Base-by-base conservation (phyloP, 2,888 invertebrate genomes). In the Folsomia manolachei region DNA sequence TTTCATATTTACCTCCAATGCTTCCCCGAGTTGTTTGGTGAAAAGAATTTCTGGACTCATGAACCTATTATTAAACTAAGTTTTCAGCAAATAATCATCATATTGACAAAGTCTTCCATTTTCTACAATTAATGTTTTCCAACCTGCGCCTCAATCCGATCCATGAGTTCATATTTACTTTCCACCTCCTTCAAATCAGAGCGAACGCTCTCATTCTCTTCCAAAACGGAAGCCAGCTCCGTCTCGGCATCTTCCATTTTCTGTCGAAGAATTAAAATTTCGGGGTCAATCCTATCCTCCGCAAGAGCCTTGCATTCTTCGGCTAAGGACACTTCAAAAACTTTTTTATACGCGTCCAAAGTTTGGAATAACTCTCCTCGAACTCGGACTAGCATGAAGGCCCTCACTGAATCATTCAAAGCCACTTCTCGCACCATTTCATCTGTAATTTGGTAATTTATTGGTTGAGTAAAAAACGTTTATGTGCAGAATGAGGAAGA, bases 281-380 rank as follows among this genome's bases (percentile, higher is more conserved):
- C 74, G 52, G 72, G 72, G 66, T 75, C 74, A 27, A 72, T 64
- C 7, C 51, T 21, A 4, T 71, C 56, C 7, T 65, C 60, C 2
- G 52, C 24, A 11, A 63, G 27, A 7, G 61, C 27, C 27, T 62
- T 64, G 11, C 62, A 51, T 51, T 75, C 74, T 27, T 75, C 74
- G 2, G 21, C 67, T 1, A 75, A 21, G 1, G 74, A 75, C 9
- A 69, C 68, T 52, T 70, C 63, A 2, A 75, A 27, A 14, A 75
- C 67, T 25, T 70, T 51, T 63, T 71, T 72, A 63, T 67, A 72
- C 11, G 74, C 51, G 24, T 75, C 74, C 19, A 74, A 51, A 9
- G 74, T 75, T 62, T 75, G 52, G 21, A 68, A 67, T 61, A 75
- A 61, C 62, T 75, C 74, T 2, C 74, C 74, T n/a, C 74, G 70